phyloP scores from a whole-genome alignment of 2,113 vertebrate species.

The Salvelinus namaycush region DNA sequence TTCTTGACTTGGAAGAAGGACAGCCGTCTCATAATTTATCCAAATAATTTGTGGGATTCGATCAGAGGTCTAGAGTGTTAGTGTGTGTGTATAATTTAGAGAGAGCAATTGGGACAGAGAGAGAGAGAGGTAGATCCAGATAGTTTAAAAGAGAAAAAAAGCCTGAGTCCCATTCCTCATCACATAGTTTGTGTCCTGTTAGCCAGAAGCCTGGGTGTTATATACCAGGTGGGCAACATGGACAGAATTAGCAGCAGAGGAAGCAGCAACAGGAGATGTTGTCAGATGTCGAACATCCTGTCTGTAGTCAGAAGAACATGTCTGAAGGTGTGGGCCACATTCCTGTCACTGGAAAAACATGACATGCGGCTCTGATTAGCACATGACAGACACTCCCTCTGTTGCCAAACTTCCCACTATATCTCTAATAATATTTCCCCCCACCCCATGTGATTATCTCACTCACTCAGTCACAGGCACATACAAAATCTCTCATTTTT shows the following conservation, averaged over 20 bases:
- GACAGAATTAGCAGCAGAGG: conserved; percentile 2
- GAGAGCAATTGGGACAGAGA: neutral
- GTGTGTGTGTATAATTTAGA: conserved; percentile 11
- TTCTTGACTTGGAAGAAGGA: too few species aligned
- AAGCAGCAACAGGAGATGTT: conserved; percentile 10
- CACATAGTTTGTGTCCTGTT: neutral
- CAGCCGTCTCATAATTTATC: too few species aligned
- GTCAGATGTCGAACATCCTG: conserved; percentile 33
- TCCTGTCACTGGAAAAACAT: conserved; percentile 24
- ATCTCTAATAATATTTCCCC: neutral
- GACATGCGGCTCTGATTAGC: conserved; percentile 28
- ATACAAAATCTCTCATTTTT: conserved; percentile 35
- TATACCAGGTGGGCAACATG: neutral
- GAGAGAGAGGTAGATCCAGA: neutral
- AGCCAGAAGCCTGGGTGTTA: neutral
- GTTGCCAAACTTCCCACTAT: neutral
- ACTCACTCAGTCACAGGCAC: conserved; percentile 5
- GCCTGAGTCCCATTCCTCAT: neutral
- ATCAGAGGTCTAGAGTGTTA: too few species aligned
- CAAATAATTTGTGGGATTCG: too few species aligned
- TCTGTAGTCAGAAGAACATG: conserved; percentile 8
- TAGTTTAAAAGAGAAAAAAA: neutral
- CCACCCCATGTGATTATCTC: conserved; percentile 15
- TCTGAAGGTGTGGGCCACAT: conserved; percentile 17
- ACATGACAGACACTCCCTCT: conserved; percentile 3